These are phyloP conservation scores for Blera fallax DNA, from an alignment of 2,888 invertebrate genomes.

Conservation along the genomic window DNA sequence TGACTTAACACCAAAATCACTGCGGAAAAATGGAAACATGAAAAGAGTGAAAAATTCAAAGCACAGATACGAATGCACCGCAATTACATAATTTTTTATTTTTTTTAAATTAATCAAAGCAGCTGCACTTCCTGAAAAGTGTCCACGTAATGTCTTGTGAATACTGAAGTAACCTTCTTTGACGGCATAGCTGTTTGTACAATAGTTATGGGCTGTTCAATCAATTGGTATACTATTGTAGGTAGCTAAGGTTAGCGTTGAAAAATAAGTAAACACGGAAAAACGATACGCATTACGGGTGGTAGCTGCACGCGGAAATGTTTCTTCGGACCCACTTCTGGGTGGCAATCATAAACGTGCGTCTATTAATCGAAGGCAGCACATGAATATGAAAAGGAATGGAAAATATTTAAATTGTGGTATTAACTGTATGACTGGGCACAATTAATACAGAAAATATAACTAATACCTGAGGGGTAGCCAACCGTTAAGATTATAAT, in stretches of 20 bases:
- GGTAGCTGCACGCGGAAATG: slow-evolving; percentile 61
- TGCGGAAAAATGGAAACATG: slow-evolving; percentile 2
- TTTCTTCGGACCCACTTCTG: slow-evolving; percentile 31
- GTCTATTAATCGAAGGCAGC: slow-evolving; percentile 23
- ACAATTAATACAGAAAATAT: neutral
- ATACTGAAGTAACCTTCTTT: slow-evolving; percentile 43
- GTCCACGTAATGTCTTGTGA: slow-evolving; percentile 38
- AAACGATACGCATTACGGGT: slow-evolving; percentile 67
- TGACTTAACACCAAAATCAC: neutral
- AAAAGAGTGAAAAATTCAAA: slow-evolving; percentile 5
- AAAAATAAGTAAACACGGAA: slow-evolving; percentile 60
- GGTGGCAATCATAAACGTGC: slow-evolving; percentile 39
- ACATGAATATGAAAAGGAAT: slow-evolving; percentile 25
- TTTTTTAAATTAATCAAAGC: slow-evolving; percentile 34
- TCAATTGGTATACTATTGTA: slow-evolving; percentile 6
- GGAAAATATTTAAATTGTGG: slow-evolving; percentile 60
- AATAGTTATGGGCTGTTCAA: neutral
- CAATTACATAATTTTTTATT: slow-evolving; percentile 38
- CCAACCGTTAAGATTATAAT: slow-evolving; percentile 1
- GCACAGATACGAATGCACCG: slow-evolving; percentile 29
- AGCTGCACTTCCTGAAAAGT: slow-evolving; percentile 59
- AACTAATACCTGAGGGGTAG: neutral
- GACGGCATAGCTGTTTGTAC: slow-evolving; percentile 5
- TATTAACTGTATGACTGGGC: slow-evolving; percentile 19
- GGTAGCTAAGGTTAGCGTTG: slow-evolving; percentile 8